Evolutionary conservation across 2,888 invertebrate species (phyloP), one percentile per base, ranked within the genome.

Genomic region (Dusona sp.): DNA sequence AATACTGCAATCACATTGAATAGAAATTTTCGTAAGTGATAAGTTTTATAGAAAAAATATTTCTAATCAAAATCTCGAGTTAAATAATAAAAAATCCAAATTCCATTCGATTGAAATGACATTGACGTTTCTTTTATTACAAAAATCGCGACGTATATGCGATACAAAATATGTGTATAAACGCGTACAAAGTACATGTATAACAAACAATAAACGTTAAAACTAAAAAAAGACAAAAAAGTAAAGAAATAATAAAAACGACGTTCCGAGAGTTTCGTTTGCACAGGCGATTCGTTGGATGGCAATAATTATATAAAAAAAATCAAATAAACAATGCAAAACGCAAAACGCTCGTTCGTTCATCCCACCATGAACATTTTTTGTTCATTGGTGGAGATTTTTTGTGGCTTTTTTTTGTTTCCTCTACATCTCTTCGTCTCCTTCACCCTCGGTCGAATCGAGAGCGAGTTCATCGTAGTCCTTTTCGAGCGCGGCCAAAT

Each of bases 391-490:
- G 38, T n/a, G 16, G 29, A 6, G 29, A 45, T 25, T 22, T 45
- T n/a, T 42, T 51, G 33, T 42, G n/a, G n/a, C n/a, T n/a, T n/a
- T 70, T 33, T 81, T 54, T 25, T 70, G 16, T 80, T 61, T 79
- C 97, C 92, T 78, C 70, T 86, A 86, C 84, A 86, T 86, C 61
- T 97, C 97, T 89, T 96, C 97, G 89, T 97, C 97, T 93, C 97
- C 97, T 90, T 96, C 97, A 77, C 96, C 97, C 94, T 97, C 97
- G 87, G 97, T 97, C 91, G 97, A 97, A 95, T 97, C 97, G 97
- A 97, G 97, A 94, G 97, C 97, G 92, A 98, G 98, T 95, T 98
- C 98, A 95, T 97, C 97, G 95, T 98, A 98, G 95, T 98, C 98
- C 95, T 97, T 97, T 95, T 97, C 97, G 83, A 98, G 95, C 16